Percentiles rank a stretch among this genome's conserved stretches.
Evolutionary conservation across 2,888 invertebrate species (phyloP).

Genomic region (Pachymerium ferrugineum): DNA sequence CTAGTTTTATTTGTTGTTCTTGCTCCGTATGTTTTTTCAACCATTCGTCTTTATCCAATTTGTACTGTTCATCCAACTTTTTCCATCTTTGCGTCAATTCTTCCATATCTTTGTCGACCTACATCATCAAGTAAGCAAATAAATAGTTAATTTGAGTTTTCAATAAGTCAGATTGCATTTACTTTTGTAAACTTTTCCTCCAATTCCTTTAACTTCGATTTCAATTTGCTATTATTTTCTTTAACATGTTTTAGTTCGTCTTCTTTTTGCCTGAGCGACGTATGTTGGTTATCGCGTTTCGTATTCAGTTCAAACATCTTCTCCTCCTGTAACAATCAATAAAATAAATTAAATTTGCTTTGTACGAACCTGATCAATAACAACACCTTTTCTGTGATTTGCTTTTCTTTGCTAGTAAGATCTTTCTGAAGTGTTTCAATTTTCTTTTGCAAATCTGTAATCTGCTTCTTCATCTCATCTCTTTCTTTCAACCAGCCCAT

Average conservation of each 20-base stretch:
- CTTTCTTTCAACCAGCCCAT: slow-evolving; percentile 43
- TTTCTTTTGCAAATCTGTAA: slow-evolving; percentile 39
- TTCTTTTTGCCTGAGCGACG: slow-evolving; percentile 41
- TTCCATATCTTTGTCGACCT: slow-evolving; percentile 57
- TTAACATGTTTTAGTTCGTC: slow-evolving; percentile 39
- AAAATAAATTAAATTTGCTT: too few species aligned
- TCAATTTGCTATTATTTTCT: slow-evolving; percentile 43
- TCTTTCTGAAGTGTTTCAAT: slow-evolving; percentile 40
- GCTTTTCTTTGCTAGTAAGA: slow-evolving; percentile 53
- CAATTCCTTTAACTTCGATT: slow-evolving; percentile 45
- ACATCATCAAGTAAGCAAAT: neutral
- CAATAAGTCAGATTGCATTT: neutral
- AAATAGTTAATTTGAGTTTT: neutral
- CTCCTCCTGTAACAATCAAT: slow-evolving; percentile 47
- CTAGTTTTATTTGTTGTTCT: slow-evolving; percentile 50
- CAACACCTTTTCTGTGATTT: slow-evolving; percentile 62
- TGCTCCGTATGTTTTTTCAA: slow-evolving; percentile 55
- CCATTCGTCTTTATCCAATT: slow-evolving; percentile 59
- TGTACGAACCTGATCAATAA: too few species aligned
- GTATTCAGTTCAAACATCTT: slow-evolving; percentile 53
- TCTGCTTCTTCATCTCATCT: slow-evolving; percentile 42
- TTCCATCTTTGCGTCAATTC: slow-evolving; percentile 59
- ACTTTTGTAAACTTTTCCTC: slow-evolving; percentile 49
- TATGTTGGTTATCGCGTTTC: slow-evolving; percentile 44
- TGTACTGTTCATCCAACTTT: slow-evolving; percentile 41